Base-by-base conservation (phyloP, 2,113 vertebrate species). In the Myotis davidii region DNA sequence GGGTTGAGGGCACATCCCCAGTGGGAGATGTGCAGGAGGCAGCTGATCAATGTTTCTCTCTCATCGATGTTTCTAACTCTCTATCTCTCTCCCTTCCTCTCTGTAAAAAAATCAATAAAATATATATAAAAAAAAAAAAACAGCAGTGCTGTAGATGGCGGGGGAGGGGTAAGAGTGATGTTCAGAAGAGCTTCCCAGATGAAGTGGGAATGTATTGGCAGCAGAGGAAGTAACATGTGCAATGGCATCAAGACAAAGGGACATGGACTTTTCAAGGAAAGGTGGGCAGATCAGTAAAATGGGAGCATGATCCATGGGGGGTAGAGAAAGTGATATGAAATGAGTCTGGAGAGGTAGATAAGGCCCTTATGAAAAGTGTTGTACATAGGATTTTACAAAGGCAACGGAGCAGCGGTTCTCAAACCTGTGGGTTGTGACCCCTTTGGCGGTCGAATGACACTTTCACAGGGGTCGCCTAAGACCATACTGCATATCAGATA, bases 51-150 rank as follows among this genome's bases (percentile, higher is more conserved):
- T n/a, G n/a, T n/a, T n/a, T n/a, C n/a, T n/a, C n/a, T n/a, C n/a
- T n/a, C n/a, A n/a, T n/a, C n/a, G n/a, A n/a, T n/a, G n/a, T n/a
- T n/a, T n/a, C n/a, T n/a, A n/a, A n/a, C n/a, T n/a, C n/a, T n/a
- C n/a, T n/a, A n/a, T n/a, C n/a, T n/a, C n/a, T n/a, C n/a, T n/a
- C n/a, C n/a, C n/a, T n/a, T n/a, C n/a, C n/a, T n/a, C n/a, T n/a
- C n/a, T n/a, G n/a, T n/a, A n/a, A n/a, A n/a, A n/a, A n/a, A n/a
- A n/a, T n/a, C n/a, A n/a, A n/a, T n/a, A n/a, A n/a, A n/a, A n/a
- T n/a, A n/a, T n/a, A n/a, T n/a, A n/a, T n/a, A n/a, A 67, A 23
- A 91, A 54, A 67, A 23, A 91, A 54, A 67, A 23, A 91, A 54
- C n/a, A 45, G 21, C 0, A 8, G 21, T 48, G 17, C 54, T 25